phyloP scores from a whole-genome alignment of 2,113 vertebrate genomes.

The Pygoscelis adeliae region DNA sequence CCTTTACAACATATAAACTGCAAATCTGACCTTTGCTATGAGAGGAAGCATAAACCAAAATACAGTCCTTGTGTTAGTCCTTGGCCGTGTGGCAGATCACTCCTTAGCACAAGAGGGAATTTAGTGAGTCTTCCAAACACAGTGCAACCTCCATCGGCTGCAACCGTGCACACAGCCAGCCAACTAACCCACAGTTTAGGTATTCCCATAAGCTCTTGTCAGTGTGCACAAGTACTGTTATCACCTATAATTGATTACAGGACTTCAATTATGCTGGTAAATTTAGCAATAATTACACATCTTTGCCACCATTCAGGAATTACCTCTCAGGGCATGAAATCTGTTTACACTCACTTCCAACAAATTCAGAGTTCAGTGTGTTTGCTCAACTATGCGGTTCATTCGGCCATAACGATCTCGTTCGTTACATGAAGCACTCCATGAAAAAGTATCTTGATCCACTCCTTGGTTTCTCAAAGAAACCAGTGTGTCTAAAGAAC shows the following conservation, averaged over 20 bases:
- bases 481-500: not conserved
- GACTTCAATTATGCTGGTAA: constrained; percentile 16
- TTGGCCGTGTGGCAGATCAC: not conserved
- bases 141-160: not conserved
- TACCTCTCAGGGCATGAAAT: constrained; percentile 34
- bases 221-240: not conserved
- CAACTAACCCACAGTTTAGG: not conserved
- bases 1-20: not conserved
- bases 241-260: constrained; percentile 2
- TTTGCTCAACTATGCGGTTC: not conserved
- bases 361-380: not conserved
- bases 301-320: constrained; percentile 18
- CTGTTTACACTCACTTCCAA: constrained; percentile 7
- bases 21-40: not conserved
- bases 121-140: not conserved
- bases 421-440: not conserved
- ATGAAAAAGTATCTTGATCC: not conserved
- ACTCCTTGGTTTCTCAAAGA: not conserved
- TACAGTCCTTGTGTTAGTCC: not conserved
- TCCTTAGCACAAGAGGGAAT: not conserved
- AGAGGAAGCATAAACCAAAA: not conserved
- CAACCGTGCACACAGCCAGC: not conserved
- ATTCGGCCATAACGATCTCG: not conserved
- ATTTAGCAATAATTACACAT: constrained; percentile 47
- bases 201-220: not conserved